Evolutionary conservation across 2,888 invertebrate species (phyloP).

Genomic region (Lycocerus yunnanus): DNA sequence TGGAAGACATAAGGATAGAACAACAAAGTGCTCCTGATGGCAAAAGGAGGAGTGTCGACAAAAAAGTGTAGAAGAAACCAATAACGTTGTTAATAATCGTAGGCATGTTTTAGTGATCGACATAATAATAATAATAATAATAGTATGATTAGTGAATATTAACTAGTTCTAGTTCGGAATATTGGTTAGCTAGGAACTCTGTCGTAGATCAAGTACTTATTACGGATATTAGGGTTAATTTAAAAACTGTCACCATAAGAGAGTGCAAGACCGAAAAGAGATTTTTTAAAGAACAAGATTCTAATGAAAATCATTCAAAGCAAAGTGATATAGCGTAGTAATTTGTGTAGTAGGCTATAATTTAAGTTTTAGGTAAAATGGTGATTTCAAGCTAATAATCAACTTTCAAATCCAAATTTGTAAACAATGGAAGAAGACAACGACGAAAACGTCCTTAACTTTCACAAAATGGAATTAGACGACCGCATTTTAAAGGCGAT

Average conservation of each 20-base stretch:
- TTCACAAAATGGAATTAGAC: constrained; percentile 93
- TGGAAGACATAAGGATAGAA: constrained; percentile 27
- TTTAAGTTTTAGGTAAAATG: background rate
- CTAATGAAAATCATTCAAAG: constrained; percentile 41
- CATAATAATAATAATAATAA: constrained; percentile 47
- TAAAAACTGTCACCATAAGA: constrained; percentile 92
- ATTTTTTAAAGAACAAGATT: constrained; percentile 77
- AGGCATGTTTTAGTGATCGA: constrained; percentile 36
- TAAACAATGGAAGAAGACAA: constrained; percentile 50
- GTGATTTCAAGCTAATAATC: background rate
- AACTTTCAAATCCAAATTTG: background rate
- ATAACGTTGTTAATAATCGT: constrained; percentile 31
- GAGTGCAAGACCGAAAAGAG: constrained; percentile 94
- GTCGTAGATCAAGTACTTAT: constrained; percentile 93
- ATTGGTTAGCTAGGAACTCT: constrained; percentile 87
- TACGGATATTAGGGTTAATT: constrained; percentile 94
- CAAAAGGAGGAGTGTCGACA: constrained; percentile 13
- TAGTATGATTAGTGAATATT: constrained; percentile 50
- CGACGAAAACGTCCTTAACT: constrained; percentile 67
- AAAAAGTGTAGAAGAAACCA: constrained; percentile 30
- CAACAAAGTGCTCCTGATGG: constrained; percentile 30
- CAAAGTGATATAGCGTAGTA: constrained; percentile 48
- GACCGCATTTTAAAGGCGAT: constrained; percentile 91
- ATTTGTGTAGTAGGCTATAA: constrained; percentile 6
- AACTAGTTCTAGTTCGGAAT: constrained; percentile 74